These are phyloP conservation scores for Aphidius colemani DNA, from an alignment of 2,888 invertebrate species.

Conservation along the genomic window DNA sequence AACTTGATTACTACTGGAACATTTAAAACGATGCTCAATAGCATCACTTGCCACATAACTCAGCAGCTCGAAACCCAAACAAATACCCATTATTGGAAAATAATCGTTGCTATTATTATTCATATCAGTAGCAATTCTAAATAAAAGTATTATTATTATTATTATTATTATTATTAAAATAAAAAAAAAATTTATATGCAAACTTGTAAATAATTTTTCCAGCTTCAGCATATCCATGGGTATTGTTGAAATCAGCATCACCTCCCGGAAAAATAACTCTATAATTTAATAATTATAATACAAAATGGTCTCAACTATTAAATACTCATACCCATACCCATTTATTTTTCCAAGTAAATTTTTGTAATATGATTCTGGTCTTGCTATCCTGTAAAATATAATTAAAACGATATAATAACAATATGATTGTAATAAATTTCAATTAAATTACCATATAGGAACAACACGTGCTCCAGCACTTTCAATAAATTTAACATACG, in stretches of 20 bases:
- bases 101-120: slow-evolving; percentile 71
- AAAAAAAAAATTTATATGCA: too few relatives aligned
- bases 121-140: slow-evolving; percentile 68
- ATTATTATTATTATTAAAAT: too few relatives aligned
- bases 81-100: slow-evolving; percentile 88
- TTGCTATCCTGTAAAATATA: slow-evolving; percentile 72
- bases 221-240: slow-evolving; percentile 77
- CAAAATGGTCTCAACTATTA: too few relatives aligned
- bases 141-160: background rate
- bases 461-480: slow-evolving; percentile 84
- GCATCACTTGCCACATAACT: slow-evolving; percentile 67
- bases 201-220: slow-evolving; percentile 66
- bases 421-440: too few relatives aligned
- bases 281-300: too few relatives aligned
- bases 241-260: slow-evolving; percentile 71
- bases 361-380: slow-evolving; percentile 66
- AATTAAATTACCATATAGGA: slow-evolving; percentile 78
- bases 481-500: slow-evolving; percentile 90
- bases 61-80: slow-evolving; percentile 84
- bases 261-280: slow-evolving; percentile 87
- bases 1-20: slow-evolving; percentile 64
- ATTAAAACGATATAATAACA: too few relatives aligned
- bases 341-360: slow-evolving; percentile 69
- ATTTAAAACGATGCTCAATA: slow-evolving; percentile 67
- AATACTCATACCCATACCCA: slow-evolving; percentile 64